A percentile compares a stretch with the other conserved stretches of the same genome.
Evolutionary conservation across 2,888 invertebrate genomes (phyloP).

Genomic region (Drosophila prolongata): DNA sequence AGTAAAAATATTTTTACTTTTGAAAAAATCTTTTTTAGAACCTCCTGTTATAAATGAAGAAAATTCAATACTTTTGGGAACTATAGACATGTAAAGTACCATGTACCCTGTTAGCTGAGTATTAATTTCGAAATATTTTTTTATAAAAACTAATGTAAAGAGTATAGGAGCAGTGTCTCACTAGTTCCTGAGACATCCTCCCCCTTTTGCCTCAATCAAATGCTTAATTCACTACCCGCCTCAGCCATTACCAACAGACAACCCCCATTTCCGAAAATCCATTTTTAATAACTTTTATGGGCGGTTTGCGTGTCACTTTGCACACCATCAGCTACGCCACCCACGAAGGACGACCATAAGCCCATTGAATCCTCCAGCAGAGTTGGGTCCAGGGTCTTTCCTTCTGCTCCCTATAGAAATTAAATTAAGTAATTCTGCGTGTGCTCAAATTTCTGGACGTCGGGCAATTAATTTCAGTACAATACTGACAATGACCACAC

Average conservation of each 20-base stretch:
- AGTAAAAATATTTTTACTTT: too few relatives aligned
- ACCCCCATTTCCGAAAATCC: conserved; percentile 35
- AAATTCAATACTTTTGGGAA: too few relatives aligned
- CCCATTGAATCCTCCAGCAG: conserved; percentile 11
- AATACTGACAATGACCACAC: conserved; percentile 7
- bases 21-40: too few relatives aligned
- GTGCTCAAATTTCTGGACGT: conserved; percentile 38
- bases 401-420: conserved; percentile 26
- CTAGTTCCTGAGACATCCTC: background rate
- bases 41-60: too few relatives aligned
- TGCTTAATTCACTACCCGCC: background rate
- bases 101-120: too few relatives aligned
- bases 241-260: conserved; percentile 2
- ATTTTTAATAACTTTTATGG: conserved; percentile 61
- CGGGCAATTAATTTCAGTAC: conserved; percentile 31
- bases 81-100: too few relatives aligned
- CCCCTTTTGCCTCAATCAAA: conserved; percentile 9
- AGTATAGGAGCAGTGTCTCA: too few relatives aligned
- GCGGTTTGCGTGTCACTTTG: conserved; percentile 53
- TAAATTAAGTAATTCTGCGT: conserved; percentile 57
- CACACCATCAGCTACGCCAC: conserved; percentile 14
- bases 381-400: background rate
- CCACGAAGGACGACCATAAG: conserved; percentile 18
- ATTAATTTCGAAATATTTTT: too few relatives aligned
- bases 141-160: too few relatives aligned